Conservation (phyloP, 1,140 invertebrate species). For the Yoshiicerus persimilis region DNA sequence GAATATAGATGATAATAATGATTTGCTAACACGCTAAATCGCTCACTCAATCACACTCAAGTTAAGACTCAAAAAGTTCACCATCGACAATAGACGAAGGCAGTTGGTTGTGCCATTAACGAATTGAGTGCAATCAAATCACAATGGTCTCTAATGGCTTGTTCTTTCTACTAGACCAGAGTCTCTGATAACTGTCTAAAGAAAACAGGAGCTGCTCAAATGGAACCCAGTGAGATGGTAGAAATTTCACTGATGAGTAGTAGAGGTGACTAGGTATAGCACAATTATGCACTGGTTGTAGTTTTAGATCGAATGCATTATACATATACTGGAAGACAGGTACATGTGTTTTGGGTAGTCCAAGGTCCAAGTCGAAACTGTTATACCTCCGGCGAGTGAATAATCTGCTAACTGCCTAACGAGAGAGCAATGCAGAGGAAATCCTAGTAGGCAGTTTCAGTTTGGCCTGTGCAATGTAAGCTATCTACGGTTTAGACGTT, state of each 20-base stretch:
- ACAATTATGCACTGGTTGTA: not conserved
- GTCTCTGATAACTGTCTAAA: not conserved
- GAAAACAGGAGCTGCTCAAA: not conserved
- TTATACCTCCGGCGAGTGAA: no score
- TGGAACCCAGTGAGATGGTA: no score
- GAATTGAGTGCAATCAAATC: not conserved
- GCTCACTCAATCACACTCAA: not conserved
- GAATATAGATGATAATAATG: not conserved
- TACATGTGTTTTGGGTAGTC: not conserved
- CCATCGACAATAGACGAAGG: not conserved
- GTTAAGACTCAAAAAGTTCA: not conserved
- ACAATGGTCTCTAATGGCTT: slow-evolving; percentile 13
- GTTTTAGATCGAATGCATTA: not conserved
- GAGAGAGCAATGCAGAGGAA: not conserved
- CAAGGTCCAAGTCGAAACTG: not conserved
- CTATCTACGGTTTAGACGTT: no score
- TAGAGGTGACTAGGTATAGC: no score
- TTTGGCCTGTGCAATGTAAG: not conserved
- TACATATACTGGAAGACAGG: not conserved
- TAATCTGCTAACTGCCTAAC: not conserved
- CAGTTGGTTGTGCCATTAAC: slow-evolving; percentile 4
- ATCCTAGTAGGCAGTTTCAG: not conserved
- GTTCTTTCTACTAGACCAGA: not conserved
- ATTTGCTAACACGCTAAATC: not conserved
- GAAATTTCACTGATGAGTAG: no score